A percentile compares a stretch with the other conserved stretches of the same genome.
Evolutionary conservation across 2,888 invertebrate species (phyloP).

Genomic region (Nephrotoma flavescens): DNA sequence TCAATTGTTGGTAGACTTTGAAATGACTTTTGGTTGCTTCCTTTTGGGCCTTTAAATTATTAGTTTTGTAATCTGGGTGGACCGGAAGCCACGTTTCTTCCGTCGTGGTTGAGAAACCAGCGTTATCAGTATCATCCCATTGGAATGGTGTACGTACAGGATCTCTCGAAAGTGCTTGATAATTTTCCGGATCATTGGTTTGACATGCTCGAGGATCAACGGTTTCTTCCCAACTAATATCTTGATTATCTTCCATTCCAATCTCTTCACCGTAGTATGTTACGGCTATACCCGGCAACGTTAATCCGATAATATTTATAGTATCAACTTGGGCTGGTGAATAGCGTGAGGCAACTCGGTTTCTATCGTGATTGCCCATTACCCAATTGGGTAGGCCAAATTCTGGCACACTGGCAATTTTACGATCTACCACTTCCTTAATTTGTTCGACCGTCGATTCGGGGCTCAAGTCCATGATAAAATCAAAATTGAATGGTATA

Average conservation of each 20-base stretch:
- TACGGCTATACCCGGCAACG: constrained; percentile 71
- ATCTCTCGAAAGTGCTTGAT: constrained; percentile 45
- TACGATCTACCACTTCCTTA: constrained; percentile 44
- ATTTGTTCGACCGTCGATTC: constrained; percentile 44
- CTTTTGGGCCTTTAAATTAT: constrained; percentile 43
- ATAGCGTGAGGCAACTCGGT: constrained; percentile 52
- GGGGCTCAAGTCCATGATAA: constrained; percentile 45
- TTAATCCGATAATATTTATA: constrained; percentile 67
- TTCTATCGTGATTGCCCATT: constrained; percentile 69
- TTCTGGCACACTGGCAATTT: constrained; percentile 46
- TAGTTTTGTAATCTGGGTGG: constrained; percentile 38
- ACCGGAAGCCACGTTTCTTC: constrained; percentile 56
- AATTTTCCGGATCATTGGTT: constrained; percentile 42
- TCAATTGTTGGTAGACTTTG: constrained; percentile 43
- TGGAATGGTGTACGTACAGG: constrained; percentile 70
- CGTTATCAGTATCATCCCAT: constrained; percentile 42
- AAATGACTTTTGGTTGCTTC: constrained; percentile 38
- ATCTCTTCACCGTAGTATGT: constrained; percentile 77
- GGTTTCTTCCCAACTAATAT: constrained; percentile 34
- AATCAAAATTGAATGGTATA: constrained; percentile 64
- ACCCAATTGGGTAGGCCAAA: constrained; percentile 59
- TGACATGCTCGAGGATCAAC: constrained; percentile 42
- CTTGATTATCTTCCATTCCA: constrained; percentile 46
- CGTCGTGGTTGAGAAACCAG: constrained; percentile 39
- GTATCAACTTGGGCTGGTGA: constrained; percentile 55